These are phyloP conservation scores for Papilio demoleus DNA, from an alignment of 2,888 invertebrate species.

Conservation along the genomic window DNA sequence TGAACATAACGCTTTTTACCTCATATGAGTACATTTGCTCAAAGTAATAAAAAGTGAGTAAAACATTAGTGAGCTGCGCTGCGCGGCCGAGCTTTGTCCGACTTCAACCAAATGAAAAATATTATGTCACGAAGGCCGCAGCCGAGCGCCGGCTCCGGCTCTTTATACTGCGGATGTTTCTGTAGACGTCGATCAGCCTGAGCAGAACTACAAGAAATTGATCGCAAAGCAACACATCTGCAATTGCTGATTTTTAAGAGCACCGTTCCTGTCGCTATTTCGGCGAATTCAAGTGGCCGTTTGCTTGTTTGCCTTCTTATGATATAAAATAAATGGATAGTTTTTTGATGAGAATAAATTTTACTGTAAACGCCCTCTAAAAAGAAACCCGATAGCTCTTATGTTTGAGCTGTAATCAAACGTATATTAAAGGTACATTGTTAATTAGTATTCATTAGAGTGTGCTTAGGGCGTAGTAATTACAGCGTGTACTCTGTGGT, in stretches of 20 bases:
- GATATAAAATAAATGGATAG: too few species aligned
- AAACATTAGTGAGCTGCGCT: background rate
- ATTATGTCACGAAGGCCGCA: background rate
- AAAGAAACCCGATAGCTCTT: background rate
- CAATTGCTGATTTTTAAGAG: too few species aligned
- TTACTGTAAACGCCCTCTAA: background rate
- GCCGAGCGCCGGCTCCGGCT: background rate
- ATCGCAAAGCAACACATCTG: too few species aligned
- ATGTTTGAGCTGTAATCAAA: conserved; percentile 29
- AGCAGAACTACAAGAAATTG: too few species aligned
- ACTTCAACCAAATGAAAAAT: conserved; percentile 28
- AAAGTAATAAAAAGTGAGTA: conserved; percentile 1
- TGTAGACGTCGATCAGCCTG: background rate
- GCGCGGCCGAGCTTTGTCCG: conserved; percentile 4
- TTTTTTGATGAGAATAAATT: too few species aligned
- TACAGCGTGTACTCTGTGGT: conserved; percentile 26
- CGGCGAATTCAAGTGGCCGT: too few species aligned
- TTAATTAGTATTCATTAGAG: conserved; percentile 23
- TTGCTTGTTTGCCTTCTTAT: too few species aligned
- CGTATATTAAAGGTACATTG: background rate
- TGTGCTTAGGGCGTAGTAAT: conserved; percentile 27
- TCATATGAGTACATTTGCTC: background rate
- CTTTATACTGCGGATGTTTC: background rate
- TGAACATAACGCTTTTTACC: background rate
- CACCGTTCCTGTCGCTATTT: too few species aligned